Evolutionary conservation across 2,797 vertebrate species (phyloP), one percentile per base, ranked within the genome.

Genomic region (Gallinago solitaria): DNA sequence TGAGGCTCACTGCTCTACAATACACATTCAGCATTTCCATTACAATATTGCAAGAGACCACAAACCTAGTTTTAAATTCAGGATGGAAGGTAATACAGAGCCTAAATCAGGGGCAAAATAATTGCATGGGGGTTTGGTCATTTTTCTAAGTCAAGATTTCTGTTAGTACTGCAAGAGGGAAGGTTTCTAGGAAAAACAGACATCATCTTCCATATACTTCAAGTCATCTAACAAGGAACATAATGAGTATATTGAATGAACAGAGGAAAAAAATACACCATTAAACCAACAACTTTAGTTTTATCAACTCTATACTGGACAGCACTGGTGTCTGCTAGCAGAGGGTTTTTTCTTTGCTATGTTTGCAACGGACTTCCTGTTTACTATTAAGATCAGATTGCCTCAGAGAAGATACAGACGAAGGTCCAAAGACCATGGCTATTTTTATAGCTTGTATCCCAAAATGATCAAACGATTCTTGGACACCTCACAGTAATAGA

Each of bases 361-460:
- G 20, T 45, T 48, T 85, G 41, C 76, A 86, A 78, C 85, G 45
- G 73, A 37, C 41, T 90, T 61, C 39, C 73, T 85, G 64, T 70
- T 89, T 77, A 85, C 68, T 48, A 35, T 24, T 18, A 41, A 87
- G 68, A 93, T 87, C 68, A 81, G 50, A 83, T 70, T 93, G 51
- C 73, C 20, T 69, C 79, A 54, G 17, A 91, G 84, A 75, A 86
- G 50, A 67, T 64, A 59, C 35, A 83, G 35, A 73, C 47, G 65
- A 69, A 88, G 67, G 75, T 86, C 74, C 68, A 84, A 61, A 90
- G 74, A 84, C 60, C 21, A 35, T 28, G 35, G 32, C 70, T 90
- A 76, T 83, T 94, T 96, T 97, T 96, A 54, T 6, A 74, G 20
- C 64, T 56, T 67, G 64, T 48, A 63, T 61, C 35, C 41, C 47